These are phyloP conservation scores for Liolophura sinensis DNA, from an alignment of 1,140 invertebrate genomes.

Conservation along the genomic window DNA sequence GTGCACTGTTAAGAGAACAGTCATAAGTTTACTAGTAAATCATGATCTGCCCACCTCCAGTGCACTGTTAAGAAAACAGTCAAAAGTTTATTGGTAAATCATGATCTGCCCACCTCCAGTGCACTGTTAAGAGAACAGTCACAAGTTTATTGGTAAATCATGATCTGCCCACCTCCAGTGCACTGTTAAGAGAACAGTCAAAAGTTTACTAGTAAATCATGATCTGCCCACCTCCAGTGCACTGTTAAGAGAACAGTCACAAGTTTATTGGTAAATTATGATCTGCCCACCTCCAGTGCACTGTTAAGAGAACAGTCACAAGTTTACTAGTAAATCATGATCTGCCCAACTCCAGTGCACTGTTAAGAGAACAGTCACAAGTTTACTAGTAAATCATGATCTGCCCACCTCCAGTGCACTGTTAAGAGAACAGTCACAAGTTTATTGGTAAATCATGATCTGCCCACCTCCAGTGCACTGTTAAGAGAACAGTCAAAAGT, in stretches of 20 bases:
- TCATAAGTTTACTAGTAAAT: no score
- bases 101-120: slow-evolving; percentile 71
- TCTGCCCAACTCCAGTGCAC: slow-evolving; percentile 79
- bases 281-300: slow-evolving; percentile 76
- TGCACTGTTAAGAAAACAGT: slow-evolving; percentile 69
- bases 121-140: slow-evolving; percentile 69
- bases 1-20: slow-evolving; percentile 70
- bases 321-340: no score
- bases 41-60: slow-evolving; percentile 71
- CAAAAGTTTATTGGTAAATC: no score
- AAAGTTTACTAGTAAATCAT: no score
- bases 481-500: slow-evolving; percentile 50
- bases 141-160: no score
- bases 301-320: slow-evolving; percentile 64
- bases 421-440: slow-evolving; percentile 52
- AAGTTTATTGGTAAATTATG: no score
- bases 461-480: slow-evolving; percentile 82
- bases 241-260: slow-evolving; percentile 65
- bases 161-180: slow-evolving; percentile 74
- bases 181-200: slow-evolving; percentile 65
- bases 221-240: slow-evolving; percentile 75
- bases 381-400: no score
- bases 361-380: slow-evolving; percentile 61
- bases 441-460: no score
- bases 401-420: slow-evolving; percentile 82